These are phyloP conservation scores for Mellilla xanthometata DNA, from an alignment of 2,888 invertebrate species.

Conservation along the genomic window DNA sequence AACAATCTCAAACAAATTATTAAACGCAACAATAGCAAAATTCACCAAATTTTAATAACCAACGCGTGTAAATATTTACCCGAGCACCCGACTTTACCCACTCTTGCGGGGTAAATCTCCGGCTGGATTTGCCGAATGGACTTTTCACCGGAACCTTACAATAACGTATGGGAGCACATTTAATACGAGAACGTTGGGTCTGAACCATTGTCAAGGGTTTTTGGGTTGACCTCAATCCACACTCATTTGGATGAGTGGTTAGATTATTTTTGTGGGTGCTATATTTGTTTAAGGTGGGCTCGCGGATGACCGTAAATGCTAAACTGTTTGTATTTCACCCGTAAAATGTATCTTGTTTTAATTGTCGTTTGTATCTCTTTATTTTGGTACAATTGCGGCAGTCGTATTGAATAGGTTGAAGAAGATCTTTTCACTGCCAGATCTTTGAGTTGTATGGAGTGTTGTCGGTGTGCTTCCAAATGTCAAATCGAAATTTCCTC, in stretches of 20 bases:
- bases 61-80: conserved; percentile 35
- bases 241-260: conserved; percentile 18
- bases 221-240: conserved; percentile 17
- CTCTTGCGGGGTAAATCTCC: conserved; percentile 7
- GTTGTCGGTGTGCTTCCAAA: too few relatives aligned
- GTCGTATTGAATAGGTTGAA: too few relatives aligned
- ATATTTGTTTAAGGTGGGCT: conserved; percentile 9
- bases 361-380: too few relatives aligned
- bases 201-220: conserved; percentile 25
- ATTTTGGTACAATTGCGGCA: too few relatives aligned
- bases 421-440: too few relatives aligned
- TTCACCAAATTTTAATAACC: conserved; percentile 45
- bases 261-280: conserved; percentile 17
- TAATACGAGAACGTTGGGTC: too few relatives aligned
- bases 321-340: too few relatives aligned
- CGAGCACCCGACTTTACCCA: conserved; percentile 33
- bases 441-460: too few relatives aligned
- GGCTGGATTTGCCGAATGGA: conserved; percentile 19
- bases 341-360: too few relatives aligned
- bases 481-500: too few relatives aligned
- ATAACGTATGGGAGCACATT: conserved; percentile 16
- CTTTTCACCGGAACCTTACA: conserved; percentile 26
- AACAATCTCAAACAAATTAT: conserved; percentile 7
- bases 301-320: too few relatives aligned
- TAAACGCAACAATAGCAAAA: conserved; percentile 25